A percentile compares a stretch with the other conserved stretches of the same genome.
phyloP scores from a whole-genome alignment of 1,140 invertebrate genomes.

The Sogatella furcifera region DNA sequence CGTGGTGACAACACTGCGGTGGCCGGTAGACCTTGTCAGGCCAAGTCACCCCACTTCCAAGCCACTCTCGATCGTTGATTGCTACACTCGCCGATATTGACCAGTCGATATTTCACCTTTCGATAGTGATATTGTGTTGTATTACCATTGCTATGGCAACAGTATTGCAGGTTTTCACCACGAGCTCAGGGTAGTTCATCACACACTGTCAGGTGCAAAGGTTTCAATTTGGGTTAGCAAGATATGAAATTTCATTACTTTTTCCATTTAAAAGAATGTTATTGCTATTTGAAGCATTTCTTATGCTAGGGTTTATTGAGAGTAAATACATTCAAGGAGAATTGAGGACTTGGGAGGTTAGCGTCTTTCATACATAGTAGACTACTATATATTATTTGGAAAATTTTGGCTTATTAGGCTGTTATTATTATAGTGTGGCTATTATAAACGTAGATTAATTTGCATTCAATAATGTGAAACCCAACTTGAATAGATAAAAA shows the following conservation, averaged over 20 bases:
- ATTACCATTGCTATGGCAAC: neutral
- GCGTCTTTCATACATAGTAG: no score
- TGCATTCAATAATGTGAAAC: no score
- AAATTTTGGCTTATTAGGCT: neutral
- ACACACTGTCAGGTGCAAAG: neutral
- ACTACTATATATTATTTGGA: neutral
- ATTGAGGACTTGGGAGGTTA: conserved; percentile 3
- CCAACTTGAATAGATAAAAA: no score
- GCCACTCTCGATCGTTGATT: no score
- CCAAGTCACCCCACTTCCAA: no score
- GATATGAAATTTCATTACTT: neutral
- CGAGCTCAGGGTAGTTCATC: neutral
- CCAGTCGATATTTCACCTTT: no score
- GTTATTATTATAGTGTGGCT: no score
- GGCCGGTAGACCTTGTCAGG: no score
- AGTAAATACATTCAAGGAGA: conserved; percentile 4
- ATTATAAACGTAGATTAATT: no score
- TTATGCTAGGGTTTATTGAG: neutral
- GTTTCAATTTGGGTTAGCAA: neutral
- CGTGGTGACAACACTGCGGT: no score
- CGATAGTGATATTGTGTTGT: neutral
- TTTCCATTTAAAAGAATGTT: neutral
- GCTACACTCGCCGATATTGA: no score
- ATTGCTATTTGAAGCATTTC: neutral
- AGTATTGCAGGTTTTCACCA: neutral